Conservation (phyloP, 2,113 vertebrate genomes). For the Rhegmatorhina hoffmannsi region DNA sequence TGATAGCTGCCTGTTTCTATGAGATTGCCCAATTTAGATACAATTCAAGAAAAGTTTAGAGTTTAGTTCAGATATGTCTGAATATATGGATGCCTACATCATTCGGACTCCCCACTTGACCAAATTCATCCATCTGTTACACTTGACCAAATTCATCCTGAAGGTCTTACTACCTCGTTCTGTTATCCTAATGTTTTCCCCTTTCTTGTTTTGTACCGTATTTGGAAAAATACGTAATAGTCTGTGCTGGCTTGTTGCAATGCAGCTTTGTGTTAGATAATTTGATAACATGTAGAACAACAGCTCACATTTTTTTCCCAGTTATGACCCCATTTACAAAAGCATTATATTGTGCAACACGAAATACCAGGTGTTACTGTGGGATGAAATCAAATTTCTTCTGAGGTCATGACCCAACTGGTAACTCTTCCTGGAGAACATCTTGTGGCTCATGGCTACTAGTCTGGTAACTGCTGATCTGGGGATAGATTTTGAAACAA, state of each 20-base stretch:
- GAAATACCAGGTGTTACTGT: neutral
- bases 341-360: neutral
- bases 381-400: neutral
- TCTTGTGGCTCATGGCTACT: neutral
- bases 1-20: neutral
- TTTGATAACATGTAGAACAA: slow-evolving; percentile 6
- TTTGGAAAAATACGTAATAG: neutral
- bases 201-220: neutral
- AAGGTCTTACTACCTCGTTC: neutral
- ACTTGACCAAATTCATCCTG: neutral
- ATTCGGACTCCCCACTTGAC: neutral
- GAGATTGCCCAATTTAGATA: neutral
- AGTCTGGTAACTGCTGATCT: neutral
- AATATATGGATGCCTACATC: neutral
- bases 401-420: neutral
- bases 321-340: neutral
- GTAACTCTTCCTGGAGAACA: neutral
- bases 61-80: neutral
- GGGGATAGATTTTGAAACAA: neutral
- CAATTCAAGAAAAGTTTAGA: neutral
- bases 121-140: neutral
- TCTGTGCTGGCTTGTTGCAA: neutral
- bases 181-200: neutral
- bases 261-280: neutral
- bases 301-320: neutral